phyloP scores from a whole-genome alignment of 2,113 vertebrate species.

The Leiothrix lutea region DNA sequence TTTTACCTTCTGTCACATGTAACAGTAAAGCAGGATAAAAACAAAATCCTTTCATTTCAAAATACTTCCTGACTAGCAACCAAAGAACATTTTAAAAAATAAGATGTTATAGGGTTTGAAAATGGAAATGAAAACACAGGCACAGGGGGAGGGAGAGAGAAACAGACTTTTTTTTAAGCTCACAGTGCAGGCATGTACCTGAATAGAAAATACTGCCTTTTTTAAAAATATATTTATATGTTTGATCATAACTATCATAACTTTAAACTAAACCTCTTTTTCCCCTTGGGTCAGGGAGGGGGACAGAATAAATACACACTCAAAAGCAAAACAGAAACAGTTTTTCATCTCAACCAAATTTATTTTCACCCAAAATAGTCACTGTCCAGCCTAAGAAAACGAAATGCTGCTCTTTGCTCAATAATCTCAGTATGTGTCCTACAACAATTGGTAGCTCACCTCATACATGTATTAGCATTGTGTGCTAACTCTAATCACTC shows the following conservation, averaged over 20 bases:
- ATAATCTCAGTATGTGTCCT: background rate
- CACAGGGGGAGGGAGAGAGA: background rate
- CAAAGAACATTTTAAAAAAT: background rate
- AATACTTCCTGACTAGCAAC: background rate
- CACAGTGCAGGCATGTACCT: background rate
- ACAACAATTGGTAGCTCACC: rapidly evolving
- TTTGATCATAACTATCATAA: background rate
- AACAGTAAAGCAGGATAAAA: background rate
- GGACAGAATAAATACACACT: background rate
- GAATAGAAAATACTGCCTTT: background rate
- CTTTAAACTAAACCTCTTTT: background rate
- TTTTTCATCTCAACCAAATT: background rate
- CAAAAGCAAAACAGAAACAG: background rate
- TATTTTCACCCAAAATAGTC: background rate
- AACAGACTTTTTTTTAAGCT: background rate
- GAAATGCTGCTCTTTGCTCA: background rate
- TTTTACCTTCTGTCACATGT: background rate
- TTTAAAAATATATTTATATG: background rate
- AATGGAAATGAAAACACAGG: background rate
- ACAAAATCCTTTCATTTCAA: background rate
- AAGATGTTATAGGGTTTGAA: background rate
- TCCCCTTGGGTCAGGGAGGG: background rate
- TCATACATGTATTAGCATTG: too few species aligned
- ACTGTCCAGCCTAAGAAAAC: background rate
- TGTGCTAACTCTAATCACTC: background rate